Conservation (phyloP, 2,797 vertebrate genomes). For the Squalus acanthias region DNA sequence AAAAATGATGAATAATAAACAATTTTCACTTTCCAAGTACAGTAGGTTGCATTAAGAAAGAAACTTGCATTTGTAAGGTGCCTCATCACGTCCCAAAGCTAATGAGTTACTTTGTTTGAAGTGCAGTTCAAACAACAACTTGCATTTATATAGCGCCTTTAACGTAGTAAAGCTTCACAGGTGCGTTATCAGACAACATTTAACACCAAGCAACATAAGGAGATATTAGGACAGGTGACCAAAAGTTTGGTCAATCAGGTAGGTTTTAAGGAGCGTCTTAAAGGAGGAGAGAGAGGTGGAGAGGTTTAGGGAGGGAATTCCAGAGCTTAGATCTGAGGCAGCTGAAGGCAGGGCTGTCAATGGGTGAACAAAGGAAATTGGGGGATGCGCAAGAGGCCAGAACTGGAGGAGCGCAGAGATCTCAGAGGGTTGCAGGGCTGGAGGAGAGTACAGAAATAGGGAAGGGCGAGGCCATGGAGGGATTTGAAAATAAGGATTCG, state of each 20-base stretch:
- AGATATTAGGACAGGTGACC: background rate
- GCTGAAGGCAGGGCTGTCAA: background rate
- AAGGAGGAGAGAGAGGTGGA: background rate
- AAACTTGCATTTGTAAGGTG: background rate
- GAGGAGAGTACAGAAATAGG: too few relatives aligned
- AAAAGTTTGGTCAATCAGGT: background rate
- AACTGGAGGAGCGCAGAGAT: background rate
- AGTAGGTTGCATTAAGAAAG: background rate
- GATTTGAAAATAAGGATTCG: too few relatives aligned
- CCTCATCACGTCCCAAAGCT: background rate
- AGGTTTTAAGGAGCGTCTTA: background rate
- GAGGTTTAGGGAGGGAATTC: too few relatives aligned
- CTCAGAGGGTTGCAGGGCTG: too few relatives aligned
- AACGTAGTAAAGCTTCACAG: background rate
- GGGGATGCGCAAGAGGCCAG: background rate
- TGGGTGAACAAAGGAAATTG: background rate
- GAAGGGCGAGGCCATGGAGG: too few relatives aligned
- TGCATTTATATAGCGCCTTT: background rate
- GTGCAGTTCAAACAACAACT: background rate
- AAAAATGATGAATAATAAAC: background rate
- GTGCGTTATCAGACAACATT: background rate
- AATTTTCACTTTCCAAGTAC: background rate
- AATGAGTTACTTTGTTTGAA: background rate
- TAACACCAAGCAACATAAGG: background rate
- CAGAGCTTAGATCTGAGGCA: too few relatives aligned